Evolutionary conservation across 53 echinoderm and acorn worm species (phyloP), one percentile per base, ranked within the genome.

Genomic region (Temnopleurus reevesii): DNA sequence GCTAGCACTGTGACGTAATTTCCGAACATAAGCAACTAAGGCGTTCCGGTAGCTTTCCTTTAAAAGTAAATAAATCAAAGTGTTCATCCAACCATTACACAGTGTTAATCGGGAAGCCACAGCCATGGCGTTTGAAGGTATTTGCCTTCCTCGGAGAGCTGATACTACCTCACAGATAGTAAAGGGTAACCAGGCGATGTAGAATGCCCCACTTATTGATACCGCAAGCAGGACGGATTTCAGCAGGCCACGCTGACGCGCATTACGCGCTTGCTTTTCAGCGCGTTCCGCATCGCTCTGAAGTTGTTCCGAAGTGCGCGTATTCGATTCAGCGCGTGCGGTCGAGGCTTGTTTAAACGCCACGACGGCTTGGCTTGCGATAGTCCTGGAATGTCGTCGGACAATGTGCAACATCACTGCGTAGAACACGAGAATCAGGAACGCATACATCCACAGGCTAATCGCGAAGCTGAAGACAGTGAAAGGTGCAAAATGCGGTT

Each of bases 31-130:
- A 2, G 19, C 23, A 35, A 35, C 33, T 7, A 83, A n/a, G 10
- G 53, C 55, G 10, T 83, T 55, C 45, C 88, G 31, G 46, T 87
- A 87, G 18, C 49, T 66, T 65, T 47, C 24, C 45, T 71, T 87
- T 8, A 87, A 71, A 2, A 87, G 29, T 47, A 87, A 27, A n/a
- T 66, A 87, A 18, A 87, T 87, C 5, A 87, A 65, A 33, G 66
- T 66, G 27, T 87, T 87, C 88, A 87, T 7, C 88, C 88, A 87
- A 23, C 66, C 30, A 66, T 87, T 87, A 31, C 65, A 64, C 66
- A 66, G 46, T 0, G 88, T 64, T 2, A 66, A 51, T 18, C 66
- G 12, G 0, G 88, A 66, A 15, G 6, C 71, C 3, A 35, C n/a
- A 30, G 31, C 34, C 33, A 64, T 64, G 34, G 31, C 19, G 46